Conservation (phyloP, 2,113 vertebrate species). For the Leucoraja erinaceus region DNA sequence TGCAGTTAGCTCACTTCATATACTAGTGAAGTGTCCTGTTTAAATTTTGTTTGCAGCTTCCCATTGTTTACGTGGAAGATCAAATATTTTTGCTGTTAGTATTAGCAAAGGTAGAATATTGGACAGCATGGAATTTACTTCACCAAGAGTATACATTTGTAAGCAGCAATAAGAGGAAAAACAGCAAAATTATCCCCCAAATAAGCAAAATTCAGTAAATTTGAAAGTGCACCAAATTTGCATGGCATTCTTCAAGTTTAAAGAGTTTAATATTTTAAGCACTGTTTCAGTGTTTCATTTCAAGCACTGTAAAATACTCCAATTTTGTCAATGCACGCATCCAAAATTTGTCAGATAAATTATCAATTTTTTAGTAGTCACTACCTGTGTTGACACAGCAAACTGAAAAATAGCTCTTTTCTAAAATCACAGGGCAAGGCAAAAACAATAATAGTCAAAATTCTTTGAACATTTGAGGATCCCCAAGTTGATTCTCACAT, state of each 20-base stretch:
- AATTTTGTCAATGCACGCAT: not conserved
- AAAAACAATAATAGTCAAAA: not conserved
- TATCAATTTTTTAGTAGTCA: not conserved
- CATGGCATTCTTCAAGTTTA: not conserved
- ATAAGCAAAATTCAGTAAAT: not conserved
- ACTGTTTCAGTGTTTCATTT: not conserved
- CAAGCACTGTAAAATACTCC: not conserved
- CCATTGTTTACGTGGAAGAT: not conserved
- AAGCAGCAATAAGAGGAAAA: not conserved
- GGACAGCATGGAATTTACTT: not conserved
- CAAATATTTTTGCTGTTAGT: not conserved
- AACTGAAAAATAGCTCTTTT: not conserved
- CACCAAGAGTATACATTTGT: not conserved
- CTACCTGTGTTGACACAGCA: not conserved
- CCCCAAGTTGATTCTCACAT: not conserved
- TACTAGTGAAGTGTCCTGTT: not conserved
- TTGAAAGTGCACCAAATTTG: not conserved
- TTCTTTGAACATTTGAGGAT: not conserved
- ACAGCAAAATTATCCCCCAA: not conserved
- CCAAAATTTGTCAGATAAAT: not conserved
- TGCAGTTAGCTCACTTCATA: not conserved
- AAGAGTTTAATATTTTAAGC: not conserved
- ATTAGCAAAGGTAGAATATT: not conserved
- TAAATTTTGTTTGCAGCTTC: not conserved
- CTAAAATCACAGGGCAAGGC: not conserved